Evolutionary conservation across 2,113 vertebrate genomes (phyloP), one percentile per base, ranked within the genome.

Genomic region (Upupa epops): DNA sequence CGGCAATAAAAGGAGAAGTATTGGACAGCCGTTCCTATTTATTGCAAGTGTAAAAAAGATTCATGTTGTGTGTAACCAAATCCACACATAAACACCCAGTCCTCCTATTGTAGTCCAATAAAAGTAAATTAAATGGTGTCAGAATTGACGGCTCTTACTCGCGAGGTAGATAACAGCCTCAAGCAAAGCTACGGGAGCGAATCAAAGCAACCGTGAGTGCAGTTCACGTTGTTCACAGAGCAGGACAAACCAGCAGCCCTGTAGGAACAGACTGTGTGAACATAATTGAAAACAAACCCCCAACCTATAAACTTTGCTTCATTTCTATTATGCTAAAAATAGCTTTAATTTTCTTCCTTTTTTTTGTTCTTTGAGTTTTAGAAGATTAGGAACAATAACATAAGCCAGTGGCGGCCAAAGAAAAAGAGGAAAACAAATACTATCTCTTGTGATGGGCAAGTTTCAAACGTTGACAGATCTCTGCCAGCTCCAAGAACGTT

Each of bases 61-160:
- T 71, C 56, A 70, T 91, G 78, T 79, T 92, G 75, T 89, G 13
- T 49, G 11, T 73, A 91, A 88, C 45, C 65, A 93, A 83, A 82
- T 81, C 52, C 34, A 73, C 31, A 56, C 31, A 34, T 26, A 79
- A 73, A 3, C 32, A 86, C 59, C 36, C 32, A 36, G 84, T 91
- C 86, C 71, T 88, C 20, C 63, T 68, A 29, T 26, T 88, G 52
- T 58, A 79, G 54, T 88, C 48, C 56, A 88, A 84, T 79, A 61
- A 73, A 73, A 86, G 13, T 65, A 90, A 81, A 94, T 95, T 61
- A 90, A 94, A 79, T 3, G 0, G 46, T 56, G 42, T 56, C 76
- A 82, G 59, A 91, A 91, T 29, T 91, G 61, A 92, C 87, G 60
- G 26, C 2, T 94, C 93, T 89, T 86, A 45, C 65, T 70, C 69